Conservation (phyloP, 2,113 vertebrate genomes). For the Muntiacus reevesi region DNA sequence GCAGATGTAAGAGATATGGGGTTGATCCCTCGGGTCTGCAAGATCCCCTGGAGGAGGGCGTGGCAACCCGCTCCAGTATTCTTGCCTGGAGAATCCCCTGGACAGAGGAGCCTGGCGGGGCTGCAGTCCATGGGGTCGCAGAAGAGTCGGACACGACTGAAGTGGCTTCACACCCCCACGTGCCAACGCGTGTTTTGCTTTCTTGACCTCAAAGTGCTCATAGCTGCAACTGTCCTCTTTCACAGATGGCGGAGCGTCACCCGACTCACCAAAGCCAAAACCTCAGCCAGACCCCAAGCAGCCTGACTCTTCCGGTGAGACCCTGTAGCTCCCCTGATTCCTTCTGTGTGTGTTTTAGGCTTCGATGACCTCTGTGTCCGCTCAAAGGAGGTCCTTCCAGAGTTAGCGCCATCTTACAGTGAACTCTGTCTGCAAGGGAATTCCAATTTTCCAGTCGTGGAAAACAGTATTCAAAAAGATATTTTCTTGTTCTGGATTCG, state of each 20-base stretch:
- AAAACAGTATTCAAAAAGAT: fast-evolving
- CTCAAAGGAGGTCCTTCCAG: fast-evolving
- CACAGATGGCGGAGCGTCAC: neutral
- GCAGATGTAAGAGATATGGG: fast-evolving
- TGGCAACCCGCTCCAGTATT: neutral
- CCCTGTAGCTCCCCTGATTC: fast-evolving
- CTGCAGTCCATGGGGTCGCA: fast-evolving
- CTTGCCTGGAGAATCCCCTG: neutral
- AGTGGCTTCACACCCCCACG: fast-evolving
- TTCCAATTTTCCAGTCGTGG: fast-evolving
- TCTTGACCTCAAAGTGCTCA: neutral
- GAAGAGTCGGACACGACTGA: fast-evolving
- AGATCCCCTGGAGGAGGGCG: neutral
- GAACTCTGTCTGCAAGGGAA: fast-evolving
- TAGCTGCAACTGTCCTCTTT: fast-evolving
- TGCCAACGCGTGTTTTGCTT: fast-evolving
- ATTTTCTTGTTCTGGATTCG: too few species aligned
- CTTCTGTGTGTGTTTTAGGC: fast-evolving
- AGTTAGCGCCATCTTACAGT: fast-evolving
- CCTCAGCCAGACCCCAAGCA: neutral
- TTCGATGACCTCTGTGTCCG: fast-evolving
- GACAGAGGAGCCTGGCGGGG: neutral
- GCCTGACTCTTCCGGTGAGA: neutral
- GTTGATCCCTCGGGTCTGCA: neutral
- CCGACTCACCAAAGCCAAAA: neutral